Conservation (phyloP, 2,113 vertebrate species). For the Porphyrio hochstetteri region DNA sequence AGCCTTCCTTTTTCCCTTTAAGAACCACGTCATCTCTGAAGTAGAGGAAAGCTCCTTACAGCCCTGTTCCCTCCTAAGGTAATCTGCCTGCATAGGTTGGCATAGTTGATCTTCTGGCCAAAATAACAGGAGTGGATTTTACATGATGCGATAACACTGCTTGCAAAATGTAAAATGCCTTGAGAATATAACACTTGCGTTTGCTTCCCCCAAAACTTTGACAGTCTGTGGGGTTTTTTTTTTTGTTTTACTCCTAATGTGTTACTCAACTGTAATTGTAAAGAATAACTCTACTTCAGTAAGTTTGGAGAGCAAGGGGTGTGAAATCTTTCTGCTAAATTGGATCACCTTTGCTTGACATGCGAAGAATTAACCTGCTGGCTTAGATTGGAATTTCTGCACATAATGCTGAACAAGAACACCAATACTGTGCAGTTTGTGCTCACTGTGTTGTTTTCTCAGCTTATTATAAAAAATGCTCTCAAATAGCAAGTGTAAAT, state of each 20-base stretch:
- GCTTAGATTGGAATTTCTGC: background rate
- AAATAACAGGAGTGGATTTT: background rate
- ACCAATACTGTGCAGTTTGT: background rate
- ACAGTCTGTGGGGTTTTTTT: background rate
- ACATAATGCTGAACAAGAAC: background rate
- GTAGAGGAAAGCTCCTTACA: background rate
- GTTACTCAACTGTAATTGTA: background rate
- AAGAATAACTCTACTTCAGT: background rate
- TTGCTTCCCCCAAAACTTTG: background rate
- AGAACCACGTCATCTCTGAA: background rate
- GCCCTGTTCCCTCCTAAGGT: background rate
- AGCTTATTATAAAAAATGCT: background rate
- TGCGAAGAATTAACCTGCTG: background rate
- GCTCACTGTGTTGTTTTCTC: background rate
- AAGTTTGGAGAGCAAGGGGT: background rate
- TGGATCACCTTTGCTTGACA: background rate
- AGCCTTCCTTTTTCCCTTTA: background rate
- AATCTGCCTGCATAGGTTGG: background rate
- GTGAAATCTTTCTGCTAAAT: background rate
- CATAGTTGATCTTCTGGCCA: background rate
- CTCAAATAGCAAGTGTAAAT: background rate
- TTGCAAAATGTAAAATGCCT: background rate
- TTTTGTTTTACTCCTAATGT: background rate
- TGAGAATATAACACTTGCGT: background rate
- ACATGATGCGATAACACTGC: background rate